Conservation (phyloP, 2,888 invertebrate genomes). For the Pachycephus smyrnensis region DNA sequence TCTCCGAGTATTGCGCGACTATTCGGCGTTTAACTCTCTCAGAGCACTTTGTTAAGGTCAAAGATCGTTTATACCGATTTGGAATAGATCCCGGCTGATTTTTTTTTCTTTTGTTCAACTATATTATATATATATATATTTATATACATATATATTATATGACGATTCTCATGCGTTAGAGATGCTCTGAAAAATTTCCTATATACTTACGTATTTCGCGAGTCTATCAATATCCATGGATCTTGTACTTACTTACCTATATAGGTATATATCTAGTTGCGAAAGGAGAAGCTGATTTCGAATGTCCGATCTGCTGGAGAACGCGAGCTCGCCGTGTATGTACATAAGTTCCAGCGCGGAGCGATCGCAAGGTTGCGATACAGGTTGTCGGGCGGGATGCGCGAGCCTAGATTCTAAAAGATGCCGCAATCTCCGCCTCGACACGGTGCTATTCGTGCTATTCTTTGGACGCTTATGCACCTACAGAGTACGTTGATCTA, state of each 20-base stretch:
- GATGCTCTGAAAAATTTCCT: neutral
- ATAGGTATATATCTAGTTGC: neutral
- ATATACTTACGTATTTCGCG: neutral
- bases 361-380: constrained; percentile 37
- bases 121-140: neutral
- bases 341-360: constrained; percentile 31
- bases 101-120: neutral
- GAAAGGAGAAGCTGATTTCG: neutral
- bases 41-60: neutral
- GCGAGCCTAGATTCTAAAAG: constrained; percentile 35
- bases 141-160: neutral
- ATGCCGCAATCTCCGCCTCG: constrained; percentile 34
- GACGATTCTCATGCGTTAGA: neutral
- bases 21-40: neutral
- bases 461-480: constrained; percentile 16
- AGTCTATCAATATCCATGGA: neutral
- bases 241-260: neutral
- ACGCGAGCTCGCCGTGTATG: neutral
- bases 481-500: neutral
- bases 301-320: neutral
- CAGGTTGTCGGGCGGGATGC: constrained; percentile 35
- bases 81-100: neutral
- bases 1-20: neutral
- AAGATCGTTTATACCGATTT: neutral
- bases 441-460: constrained; percentile 12